Evolutionary conservation across 2,888 invertebrate species (phyloP).

Genomic region (Protonemura montana): DNA sequence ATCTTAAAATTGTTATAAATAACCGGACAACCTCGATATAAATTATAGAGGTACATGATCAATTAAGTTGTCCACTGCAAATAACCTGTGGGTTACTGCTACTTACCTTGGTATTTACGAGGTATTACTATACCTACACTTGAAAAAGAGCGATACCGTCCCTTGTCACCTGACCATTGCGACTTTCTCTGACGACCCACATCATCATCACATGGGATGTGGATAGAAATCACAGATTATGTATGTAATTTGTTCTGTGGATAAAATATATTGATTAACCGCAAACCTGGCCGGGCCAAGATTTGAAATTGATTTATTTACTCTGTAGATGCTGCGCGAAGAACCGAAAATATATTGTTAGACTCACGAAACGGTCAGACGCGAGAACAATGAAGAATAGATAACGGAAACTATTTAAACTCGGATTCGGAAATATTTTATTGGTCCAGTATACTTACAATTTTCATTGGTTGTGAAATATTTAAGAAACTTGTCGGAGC

Average conservation of each 20-base stretch:
- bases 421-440: neutral
- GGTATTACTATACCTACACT: neutral
- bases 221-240: neutral
- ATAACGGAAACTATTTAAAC: neutral
- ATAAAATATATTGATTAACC: neutral
- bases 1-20: neutral
- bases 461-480: neutral
- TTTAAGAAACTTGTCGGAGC: neutral
- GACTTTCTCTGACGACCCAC: conserved; percentile 40
- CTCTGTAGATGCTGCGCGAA: neutral
- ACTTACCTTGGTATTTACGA: neutral
- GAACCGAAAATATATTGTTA: neutral
- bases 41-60: no score
- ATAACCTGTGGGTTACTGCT: neutral
- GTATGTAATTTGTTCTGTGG: neutral
- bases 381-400: neutral
- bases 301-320: neutral
- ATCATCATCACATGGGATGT: conserved; percentile 18
- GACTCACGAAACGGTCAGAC: neutral
- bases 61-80: no score
- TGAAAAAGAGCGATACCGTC: neutral
- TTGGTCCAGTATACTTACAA: neutral
- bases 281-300: neutral
- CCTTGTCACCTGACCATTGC: neutral
- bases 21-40: neutral